Evolutionary conservation across 1,140 invertebrate species (phyloP).

Genomic region (Drosophila ogumai): DNA sequence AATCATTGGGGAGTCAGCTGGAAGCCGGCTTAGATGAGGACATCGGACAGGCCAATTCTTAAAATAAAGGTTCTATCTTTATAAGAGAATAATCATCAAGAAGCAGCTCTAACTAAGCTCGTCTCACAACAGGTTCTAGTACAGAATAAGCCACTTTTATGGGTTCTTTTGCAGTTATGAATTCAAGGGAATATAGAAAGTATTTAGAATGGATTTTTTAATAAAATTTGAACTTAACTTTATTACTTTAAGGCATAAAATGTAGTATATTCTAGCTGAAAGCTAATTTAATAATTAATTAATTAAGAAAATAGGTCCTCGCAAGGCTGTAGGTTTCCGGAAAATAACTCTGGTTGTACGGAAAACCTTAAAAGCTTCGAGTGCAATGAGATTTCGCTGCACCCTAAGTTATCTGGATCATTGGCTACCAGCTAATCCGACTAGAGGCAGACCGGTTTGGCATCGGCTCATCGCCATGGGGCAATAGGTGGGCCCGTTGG

Average conservation of each 20-base stretch:
- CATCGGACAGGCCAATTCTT: constrained; percentile 10
- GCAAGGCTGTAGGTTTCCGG: background rate
- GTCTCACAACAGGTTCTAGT: constrained; percentile 8
- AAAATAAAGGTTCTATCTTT: constrained; percentile 20
- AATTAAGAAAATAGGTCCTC: background rate
- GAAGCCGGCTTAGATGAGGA: constrained; percentile 10
- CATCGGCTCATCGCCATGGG: constrained; percentile 23
- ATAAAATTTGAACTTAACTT: background rate
- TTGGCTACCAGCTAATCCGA: background rate
- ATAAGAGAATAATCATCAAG: constrained; percentile 1
- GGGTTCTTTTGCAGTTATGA: background rate
- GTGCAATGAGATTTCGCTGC: background rate
- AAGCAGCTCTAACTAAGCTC: background rate
- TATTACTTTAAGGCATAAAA: background rate
- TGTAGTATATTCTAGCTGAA: background rate
- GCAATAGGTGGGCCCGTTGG: constrained; percentile 7
- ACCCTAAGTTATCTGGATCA: background rate
- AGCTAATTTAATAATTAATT: too few species aligned
- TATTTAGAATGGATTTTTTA: background rate
- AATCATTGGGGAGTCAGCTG: background rate
- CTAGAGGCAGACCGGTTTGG: constrained; percentile 46
- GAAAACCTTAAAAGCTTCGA: background rate
- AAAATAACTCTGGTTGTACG: background rate
- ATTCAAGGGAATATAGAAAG: background rate
- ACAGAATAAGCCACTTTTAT: background rate